phyloP scores from a whole-genome alignment of 2,113 vertebrate species.

The Gymnarchus niloticus region DNA sequence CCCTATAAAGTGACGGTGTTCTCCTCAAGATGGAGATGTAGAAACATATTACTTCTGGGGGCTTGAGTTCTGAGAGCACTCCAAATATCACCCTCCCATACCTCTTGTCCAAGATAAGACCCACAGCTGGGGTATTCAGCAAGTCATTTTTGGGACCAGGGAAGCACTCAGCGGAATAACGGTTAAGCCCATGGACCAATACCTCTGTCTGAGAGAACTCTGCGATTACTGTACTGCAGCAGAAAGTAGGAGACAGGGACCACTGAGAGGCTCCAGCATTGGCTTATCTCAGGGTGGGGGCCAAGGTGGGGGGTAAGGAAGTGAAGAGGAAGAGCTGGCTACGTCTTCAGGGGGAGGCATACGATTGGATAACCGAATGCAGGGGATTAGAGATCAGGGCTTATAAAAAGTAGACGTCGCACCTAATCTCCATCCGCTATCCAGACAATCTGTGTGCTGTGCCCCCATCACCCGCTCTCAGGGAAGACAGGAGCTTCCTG shows the following conservation, averaged over 20 bases:
- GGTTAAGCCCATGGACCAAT: too few relatives aligned
- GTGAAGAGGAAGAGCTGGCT: background rate
- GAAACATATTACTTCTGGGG: background rate
- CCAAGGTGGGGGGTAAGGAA: constrained; percentile 2
- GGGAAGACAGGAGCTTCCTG: constrained; percentile 33
- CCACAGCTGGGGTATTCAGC: too few relatives aligned
- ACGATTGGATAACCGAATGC: constrained; percentile 46
- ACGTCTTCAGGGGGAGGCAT: constrained; percentile 38
- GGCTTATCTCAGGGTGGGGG: background rate
- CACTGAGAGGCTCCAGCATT: background rate
- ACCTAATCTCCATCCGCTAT: background rate
- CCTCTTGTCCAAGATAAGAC: background rate
- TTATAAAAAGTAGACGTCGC: constrained; percentile 44
- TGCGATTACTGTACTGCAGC: background rate
- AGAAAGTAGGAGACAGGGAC: background rate
- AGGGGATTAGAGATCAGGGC: constrained; percentile 49
- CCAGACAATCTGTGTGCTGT: constrained; percentile 2
- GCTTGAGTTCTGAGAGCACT: background rate
- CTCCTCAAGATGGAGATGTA: background rate
- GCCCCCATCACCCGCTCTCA: constrained; percentile 6
- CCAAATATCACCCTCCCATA: background rate
- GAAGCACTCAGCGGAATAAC: too few relatives aligned
- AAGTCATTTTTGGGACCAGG: too few relatives aligned
- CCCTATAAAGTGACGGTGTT: background rate
- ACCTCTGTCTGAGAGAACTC: background rate